Percentiles rank a stretch among this genome's conserved stretches.
Evolutionary conservation across 2,113 vertebrate genomes (phyloP).

Genomic region (Nothobranchius kuhntae): DNA sequence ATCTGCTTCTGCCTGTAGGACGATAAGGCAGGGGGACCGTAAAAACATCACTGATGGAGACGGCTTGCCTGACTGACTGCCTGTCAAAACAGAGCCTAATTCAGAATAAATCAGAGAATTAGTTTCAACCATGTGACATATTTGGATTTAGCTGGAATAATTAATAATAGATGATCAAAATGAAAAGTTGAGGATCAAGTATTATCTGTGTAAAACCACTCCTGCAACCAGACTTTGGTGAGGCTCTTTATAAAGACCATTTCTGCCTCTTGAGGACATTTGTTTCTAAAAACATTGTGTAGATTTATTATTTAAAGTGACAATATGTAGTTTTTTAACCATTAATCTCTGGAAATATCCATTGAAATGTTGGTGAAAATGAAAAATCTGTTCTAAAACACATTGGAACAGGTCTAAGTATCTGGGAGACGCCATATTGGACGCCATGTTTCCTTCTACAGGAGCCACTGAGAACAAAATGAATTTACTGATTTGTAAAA

Average conservation of each 20-base stretch:
- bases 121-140: constrained; percentile 4
- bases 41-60: constrained; percentile 57
- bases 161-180: not conserved
- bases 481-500: no score
- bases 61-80: constrained; percentile 49
- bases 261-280: not conserved
- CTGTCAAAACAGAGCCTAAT: constrained; percentile 14
- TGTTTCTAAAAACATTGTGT: not conserved
- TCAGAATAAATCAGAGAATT: constrained; percentile 16
- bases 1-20: constrained; percentile 49
- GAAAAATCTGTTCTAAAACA: no score
- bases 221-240: no score
- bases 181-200: no score
- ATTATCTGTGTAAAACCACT: no score
- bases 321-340: no score
- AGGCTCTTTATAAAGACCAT: not conserved
- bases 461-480: no score
- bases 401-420: no score
- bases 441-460: no score
- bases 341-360: no score
- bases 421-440: no score
- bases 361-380: no score
- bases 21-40: constrained; percentile 30
- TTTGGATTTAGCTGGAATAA: not conserved
- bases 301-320: not conserved